phyloP scores from a whole-genome alignment of 2,113 vertebrate genomes.

The Typhlomys cinereus region DNA sequence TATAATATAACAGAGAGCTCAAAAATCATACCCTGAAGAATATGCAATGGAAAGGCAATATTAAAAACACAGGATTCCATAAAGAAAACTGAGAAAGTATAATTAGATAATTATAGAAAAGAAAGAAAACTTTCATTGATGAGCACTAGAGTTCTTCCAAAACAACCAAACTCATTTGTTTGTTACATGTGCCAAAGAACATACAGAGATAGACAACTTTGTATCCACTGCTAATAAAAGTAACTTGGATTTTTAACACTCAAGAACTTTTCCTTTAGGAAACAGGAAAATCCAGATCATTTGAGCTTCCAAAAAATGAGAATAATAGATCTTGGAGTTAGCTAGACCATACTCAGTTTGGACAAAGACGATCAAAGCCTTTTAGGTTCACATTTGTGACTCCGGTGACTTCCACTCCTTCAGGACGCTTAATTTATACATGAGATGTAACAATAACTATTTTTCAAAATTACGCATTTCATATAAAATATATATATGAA shows the following conservation, averaged over 20 bases:
- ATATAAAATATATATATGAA: slow-evolving; percentile 47
- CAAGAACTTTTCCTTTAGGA: not conserved
- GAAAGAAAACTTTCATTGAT: not conserved
- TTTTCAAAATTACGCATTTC: not conserved
- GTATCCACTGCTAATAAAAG: not conserved
- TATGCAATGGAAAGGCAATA: not conserved
- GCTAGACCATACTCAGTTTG: not conserved
- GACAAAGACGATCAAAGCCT: not conserved
- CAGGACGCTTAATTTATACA: not conserved
- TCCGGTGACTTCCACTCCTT: not conserved
- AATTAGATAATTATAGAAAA: not conserved
- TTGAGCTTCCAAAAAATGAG: not conserved
- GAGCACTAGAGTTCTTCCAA: not conserved
- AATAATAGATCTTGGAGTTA: not conserved
- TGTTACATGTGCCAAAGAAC: not conserved
- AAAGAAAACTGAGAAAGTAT: not conserved
- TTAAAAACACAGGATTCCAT: not conserved
- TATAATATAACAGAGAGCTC: not conserved
- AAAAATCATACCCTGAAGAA: not conserved
- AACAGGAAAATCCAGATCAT: not conserved
- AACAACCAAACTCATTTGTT: not conserved
- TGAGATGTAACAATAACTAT: not conserved
- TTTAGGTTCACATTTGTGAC: not conserved
- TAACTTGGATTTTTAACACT: not conserved
- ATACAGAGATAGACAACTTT: not conserved